A percentile compares a stretch with the other conserved stretches of the same genome.
Evolutionary conservation across 2,113 vertebrate genomes (phyloP).

Genomic region (Callospermophilus lateralis): DNA sequence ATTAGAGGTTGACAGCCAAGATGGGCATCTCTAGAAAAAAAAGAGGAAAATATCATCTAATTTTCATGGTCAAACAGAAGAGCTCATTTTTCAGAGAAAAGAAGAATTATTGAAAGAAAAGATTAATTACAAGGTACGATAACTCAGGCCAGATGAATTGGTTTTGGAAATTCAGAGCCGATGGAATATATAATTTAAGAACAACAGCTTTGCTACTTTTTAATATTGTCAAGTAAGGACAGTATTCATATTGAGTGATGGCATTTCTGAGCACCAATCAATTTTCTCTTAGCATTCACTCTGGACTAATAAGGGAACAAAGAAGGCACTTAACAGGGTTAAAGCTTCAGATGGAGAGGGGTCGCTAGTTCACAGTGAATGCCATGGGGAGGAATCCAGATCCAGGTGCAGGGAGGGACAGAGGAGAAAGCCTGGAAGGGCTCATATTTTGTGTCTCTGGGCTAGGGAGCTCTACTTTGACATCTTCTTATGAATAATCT

Average conservation of each 20-base stretch:
- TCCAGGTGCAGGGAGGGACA: background rate
- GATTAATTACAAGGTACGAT: background rate
- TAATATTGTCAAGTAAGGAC: background rate
- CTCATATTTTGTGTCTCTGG: background rate
- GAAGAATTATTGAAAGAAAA: background rate
- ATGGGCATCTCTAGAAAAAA: background rate
- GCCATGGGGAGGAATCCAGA: background rate
- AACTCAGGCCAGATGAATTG: background rate
- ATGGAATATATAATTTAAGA: background rate
- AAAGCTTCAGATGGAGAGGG: background rate
- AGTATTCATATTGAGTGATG: background rate
- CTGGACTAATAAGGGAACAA: background rate
- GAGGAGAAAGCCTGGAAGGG: background rate
- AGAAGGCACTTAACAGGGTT: background rate
- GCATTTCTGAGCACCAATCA: background rate
- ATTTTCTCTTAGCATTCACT: background rate
- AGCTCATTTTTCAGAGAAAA: background rate
- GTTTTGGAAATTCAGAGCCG: slow-evolving; percentile 29
- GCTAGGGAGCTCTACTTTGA: background rate
- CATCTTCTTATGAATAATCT: background rate
- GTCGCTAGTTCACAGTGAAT: background rate
- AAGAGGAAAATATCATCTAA: background rate
- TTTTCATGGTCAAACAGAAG: background rate
- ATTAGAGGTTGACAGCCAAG: background rate
- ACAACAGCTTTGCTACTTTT: background rate